phyloP scores from a whole-genome alignment of 2,888 invertebrate genomes.

The Coelopa pilipes region DNA sequence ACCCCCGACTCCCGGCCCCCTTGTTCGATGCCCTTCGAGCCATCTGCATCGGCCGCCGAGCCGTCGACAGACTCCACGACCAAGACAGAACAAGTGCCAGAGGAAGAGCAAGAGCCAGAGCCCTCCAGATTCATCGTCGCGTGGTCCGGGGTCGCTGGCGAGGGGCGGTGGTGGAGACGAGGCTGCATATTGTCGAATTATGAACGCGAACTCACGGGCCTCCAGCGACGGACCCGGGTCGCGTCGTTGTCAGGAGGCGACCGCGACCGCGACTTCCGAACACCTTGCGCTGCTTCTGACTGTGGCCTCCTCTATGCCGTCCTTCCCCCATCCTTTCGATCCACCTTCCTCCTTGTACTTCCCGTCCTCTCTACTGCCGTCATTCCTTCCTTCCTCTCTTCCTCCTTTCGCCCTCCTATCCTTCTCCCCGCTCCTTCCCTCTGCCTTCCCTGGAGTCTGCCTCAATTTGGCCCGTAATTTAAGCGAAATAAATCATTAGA shows the following conservation, averaged over 20 bases:
- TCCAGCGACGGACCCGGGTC: conserved; percentile 1
- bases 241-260: background rate
- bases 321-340: background rate
- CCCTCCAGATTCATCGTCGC: no score
- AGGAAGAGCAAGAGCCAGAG: no score
- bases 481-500: conserved; percentile 55
- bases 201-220: conserved; percentile 18
- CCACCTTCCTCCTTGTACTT: background rate
- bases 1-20: no score
- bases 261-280: background rate
- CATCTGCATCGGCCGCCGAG: no score
- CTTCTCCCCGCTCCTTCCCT: background rate
- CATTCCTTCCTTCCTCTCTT: background rate
- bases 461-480: conserved; percentile 49
- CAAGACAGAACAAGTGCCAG: no score
- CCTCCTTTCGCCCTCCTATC: background rate
- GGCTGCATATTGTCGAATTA: conserved; percentile 25
- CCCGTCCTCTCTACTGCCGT: background rate
- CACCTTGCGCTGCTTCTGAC: no score
- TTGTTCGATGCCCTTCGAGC: no score
- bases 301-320: background rate
- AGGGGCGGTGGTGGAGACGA: no score
- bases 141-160: no score
- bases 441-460: no score
- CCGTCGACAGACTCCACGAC: no score